A percentile compares a stretch with the other conserved stretches of the same genome.
Evolutionary conservation across 2,113 vertebrate species (phyloP).

Genomic region (Oenanthe melanoleuca): DNA sequence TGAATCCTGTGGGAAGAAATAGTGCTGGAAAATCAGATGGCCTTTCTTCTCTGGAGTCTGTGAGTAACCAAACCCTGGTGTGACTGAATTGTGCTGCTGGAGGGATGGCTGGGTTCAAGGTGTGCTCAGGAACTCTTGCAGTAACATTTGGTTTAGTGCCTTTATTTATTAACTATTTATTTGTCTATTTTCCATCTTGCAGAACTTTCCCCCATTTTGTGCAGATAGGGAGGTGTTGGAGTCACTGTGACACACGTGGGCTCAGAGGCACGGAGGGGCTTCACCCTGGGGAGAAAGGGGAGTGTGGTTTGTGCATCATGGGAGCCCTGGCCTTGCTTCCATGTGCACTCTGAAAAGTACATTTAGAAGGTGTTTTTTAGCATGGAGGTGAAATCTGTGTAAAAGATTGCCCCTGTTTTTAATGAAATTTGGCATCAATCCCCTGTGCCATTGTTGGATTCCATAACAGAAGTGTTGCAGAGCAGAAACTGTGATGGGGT

Average conservation of each 20-base stretch:
- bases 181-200: not conserved
- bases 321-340: not conserved
- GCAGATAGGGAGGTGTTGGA: not conserved
- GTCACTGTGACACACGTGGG: accelerated
- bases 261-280: not conserved
- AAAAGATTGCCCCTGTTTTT: not conserved
- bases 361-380: not conserved
- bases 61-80: not conserved
- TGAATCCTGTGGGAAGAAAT: not conserved
- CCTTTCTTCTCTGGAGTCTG: not conserved
- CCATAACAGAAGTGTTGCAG: not conserved
- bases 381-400: too few species aligned
- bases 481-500: not conserved
- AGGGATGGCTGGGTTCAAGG: too few species aligned
- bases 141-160: not conserved
- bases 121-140: not conserved
- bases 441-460: not conserved
- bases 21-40: not conserved
- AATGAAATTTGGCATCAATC: not conserved
- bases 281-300: not conserved
- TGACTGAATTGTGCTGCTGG: not conserved
- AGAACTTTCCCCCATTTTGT: not conserved
- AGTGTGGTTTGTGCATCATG: not conserved
- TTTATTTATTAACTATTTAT: not conserved
- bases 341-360: not conserved